phyloP scores from a whole-genome alignment of 2,797 vertebrate species.

The Botia kubotai region DNA sequence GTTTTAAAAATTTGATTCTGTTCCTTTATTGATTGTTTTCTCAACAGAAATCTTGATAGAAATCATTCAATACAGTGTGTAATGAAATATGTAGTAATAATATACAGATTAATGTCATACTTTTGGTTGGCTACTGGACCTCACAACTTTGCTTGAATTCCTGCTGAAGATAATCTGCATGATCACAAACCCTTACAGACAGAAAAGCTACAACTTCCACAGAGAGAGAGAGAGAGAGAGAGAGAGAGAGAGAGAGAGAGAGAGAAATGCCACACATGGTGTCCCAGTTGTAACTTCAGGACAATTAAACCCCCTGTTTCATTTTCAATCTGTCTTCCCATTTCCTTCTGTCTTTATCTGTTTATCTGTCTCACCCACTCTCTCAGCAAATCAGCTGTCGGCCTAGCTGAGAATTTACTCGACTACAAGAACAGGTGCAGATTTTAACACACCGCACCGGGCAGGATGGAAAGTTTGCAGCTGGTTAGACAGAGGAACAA shows the following conservation, averaged over 20 bases:
- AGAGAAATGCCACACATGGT: neutral
- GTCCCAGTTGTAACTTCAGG: neutral
- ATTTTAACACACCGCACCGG: conserved; percentile 2
- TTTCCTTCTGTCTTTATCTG: neutral
- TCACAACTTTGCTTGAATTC: neutral
- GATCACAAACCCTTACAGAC: neutral
- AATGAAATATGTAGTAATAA: neutral
- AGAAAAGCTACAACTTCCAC: no score
- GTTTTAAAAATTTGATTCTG: no score
- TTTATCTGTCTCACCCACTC: conserved; percentile 12
- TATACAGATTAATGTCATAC: neutral
- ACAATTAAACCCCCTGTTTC: neutral
- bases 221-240: no score
- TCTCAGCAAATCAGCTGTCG: conserved; percentile 59
- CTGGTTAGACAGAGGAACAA: conserved; percentile 38
- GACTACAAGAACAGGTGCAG: conserved; percentile 46
- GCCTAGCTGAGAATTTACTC: conserved; percentile 16
- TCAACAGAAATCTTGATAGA: no score
- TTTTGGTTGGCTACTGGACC: neutral
- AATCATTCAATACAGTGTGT: no score
- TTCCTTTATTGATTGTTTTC: no score
- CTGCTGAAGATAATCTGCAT: neutral
- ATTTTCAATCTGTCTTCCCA: neutral
- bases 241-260: no score
- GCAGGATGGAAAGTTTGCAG: conserved; percentile 34